Evolutionary conservation across 2,113 vertebrate species (phyloP), one percentile per base, ranked within the genome.

Genomic region (Xenopus laevis): DNA sequence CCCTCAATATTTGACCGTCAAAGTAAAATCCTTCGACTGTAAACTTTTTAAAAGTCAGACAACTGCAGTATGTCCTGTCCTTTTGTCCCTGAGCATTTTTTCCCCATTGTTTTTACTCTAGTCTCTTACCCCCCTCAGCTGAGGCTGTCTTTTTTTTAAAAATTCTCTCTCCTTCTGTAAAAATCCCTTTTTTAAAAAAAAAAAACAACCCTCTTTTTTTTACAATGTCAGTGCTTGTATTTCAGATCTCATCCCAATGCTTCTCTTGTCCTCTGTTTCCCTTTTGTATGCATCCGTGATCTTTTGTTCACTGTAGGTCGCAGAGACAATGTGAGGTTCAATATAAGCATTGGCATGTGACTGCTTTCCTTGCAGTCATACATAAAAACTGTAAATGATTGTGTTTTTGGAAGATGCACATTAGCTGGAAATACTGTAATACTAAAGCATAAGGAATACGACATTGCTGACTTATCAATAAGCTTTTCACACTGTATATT

Each of bases 231-330:
- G 20, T 68, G 73, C 61, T 68, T 75, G 65, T 75, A 65, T 68
- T 13, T 68, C 52, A 55, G 53, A 68, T 75, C 73, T 62, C 67
- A 55, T 75, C 65, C 65, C 58, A 69, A 69, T 60, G 45, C 44
- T 61, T 61, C 13, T 63, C 65, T 67, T 33, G 21, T 61, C 65
- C 58, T n/a, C n/a, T 18, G 16, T 50, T 68, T 75, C 53, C 65
- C 60, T 62, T 67, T 74, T 40, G 72, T 59, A 40, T 60, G 65
- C 67, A 45, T 50, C 30, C 47, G 61, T 53, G 73, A 68, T 75
- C 73, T 75, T 68, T 75, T 62, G 33, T 75, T 62, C 65, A 68
- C 23, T 68, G 60, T 68, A 75, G 73, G 73, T 75, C 68, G 68
- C 57, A 21, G 44, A 62, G 65, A 68, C 73, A 62, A 58, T 55